Evolutionary conservation across 92 coral and sea anemone genomes (phyloP).

Genomic region (Epizoanthus illoricatus): DNA sequence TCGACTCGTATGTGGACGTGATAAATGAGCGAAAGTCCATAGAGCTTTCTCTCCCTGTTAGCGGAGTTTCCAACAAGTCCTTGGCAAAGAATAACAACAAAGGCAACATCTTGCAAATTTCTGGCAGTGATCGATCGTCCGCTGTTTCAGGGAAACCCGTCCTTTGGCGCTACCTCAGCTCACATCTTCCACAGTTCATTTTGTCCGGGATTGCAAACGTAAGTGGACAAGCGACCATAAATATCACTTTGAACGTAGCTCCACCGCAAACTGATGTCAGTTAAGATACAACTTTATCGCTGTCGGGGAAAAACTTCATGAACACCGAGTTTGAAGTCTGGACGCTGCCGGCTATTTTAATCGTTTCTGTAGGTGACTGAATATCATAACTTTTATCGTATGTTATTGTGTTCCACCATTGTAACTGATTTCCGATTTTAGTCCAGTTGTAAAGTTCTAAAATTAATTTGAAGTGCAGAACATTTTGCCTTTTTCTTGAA

Average conservation of each 20-base stretch:
- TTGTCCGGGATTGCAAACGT: slow-evolving; percentile 24
- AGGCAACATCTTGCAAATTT: no score
- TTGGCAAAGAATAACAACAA: not conserved
- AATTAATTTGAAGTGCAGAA: no score
- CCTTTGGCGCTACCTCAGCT: not conserved
- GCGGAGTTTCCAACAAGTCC: not conserved
- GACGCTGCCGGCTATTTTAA: not conserved
- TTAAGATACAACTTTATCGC: not conserved
- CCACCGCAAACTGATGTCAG: not conserved
- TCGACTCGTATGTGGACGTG: no score
- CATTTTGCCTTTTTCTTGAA: no score
- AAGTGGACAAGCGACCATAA: slow-evolving; percentile 26
- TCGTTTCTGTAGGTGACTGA: not conserved
- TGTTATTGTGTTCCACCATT: slow-evolving; percentile 10
- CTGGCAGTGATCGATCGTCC: not conserved
- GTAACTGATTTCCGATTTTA: not conserved
- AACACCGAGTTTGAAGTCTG: slow-evolving; percentile 11
- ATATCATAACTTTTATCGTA: not conserved
- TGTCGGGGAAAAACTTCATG: no score
- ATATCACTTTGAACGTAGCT: slow-evolving; percentile 14
- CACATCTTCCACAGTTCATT: slow-evolving; percentile 13
- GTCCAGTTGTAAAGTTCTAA: not conserved
- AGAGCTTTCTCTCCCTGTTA: no score
- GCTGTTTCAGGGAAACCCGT: slow-evolving; percentile 10
- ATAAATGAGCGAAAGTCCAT: no score